A percentile compares a stretch with the other conserved stretches of the same genome.
Conservation (phyloP, 35 echinoderm and acorn worm genomes). For the Eucidaris tribuloides region DNA sequence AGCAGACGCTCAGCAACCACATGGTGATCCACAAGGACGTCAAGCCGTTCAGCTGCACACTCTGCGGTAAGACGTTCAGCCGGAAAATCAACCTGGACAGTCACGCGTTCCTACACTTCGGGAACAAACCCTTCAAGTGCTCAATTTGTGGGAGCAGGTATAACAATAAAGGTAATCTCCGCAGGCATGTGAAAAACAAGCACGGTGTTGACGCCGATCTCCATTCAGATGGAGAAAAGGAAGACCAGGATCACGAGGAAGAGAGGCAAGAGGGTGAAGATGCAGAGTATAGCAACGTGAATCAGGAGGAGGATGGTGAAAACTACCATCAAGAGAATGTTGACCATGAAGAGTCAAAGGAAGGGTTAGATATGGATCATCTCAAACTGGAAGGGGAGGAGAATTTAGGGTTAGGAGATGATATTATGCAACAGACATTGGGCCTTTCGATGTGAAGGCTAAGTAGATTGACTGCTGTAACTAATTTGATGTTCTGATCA, state of each 20-base stretch:
- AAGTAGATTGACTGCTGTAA: no score
- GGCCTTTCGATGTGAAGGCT: no score
- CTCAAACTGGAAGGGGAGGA: no score
- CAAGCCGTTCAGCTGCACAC: constrained; percentile 8
- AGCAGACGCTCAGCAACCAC: constrained; percentile 24
- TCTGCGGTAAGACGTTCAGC: constrained; percentile 9
- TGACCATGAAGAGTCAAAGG: no score
- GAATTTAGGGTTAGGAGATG: no score
- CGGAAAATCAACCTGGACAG: constrained; percentile 14
- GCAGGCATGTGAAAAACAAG: constrained; percentile 24
- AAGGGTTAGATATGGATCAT: no score
- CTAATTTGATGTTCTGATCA: no score
- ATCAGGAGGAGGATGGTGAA: no score
- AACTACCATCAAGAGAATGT: no score
- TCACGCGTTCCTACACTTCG: constrained; percentile 16
- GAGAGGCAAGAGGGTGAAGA: not conserved
- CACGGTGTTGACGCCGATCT: constrained; percentile 23
- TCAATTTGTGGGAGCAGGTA: constrained; percentile 13
- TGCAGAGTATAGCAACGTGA: no score
- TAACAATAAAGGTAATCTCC: constrained; percentile 29
- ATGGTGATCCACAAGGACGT: constrained; percentile 16
- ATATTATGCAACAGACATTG: no score
- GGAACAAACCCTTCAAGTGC: constrained; percentile 25
- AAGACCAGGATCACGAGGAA: not conserved
- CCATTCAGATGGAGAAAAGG: constrained; percentile 14